Evolutionary conservation across 1,140 invertebrate genomes (phyloP).

Genomic region (Asobara japonica): DNA sequence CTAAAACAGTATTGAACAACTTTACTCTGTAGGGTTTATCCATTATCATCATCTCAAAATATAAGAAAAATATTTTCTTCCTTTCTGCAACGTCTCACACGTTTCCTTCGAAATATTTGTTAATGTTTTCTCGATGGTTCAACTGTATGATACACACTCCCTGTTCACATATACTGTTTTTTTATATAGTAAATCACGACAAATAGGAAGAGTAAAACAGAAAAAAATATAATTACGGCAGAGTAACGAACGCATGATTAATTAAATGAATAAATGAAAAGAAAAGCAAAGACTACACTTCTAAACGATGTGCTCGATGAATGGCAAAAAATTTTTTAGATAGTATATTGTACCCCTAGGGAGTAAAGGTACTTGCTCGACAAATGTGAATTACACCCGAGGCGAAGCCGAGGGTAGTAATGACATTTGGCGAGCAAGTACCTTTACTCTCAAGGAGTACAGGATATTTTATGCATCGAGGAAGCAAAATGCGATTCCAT

Average conservation of each 20-base stretch:
- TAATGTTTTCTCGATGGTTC: constrained; percentile 8
- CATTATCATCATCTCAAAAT: background rate
- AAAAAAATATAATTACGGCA: background rate
- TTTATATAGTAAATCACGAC: background rate
- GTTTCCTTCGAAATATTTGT: background rate
- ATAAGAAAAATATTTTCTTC: constrained; percentile 6
- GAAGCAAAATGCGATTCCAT: too few relatives aligned
- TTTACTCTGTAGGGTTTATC: background rate
- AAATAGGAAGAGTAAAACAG: background rate
- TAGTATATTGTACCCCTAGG: too few relatives aligned
- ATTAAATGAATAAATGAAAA: background rate
- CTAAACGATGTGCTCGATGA: background rate
- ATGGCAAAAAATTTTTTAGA: background rate
- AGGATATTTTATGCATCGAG: too few relatives aligned
- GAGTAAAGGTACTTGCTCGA: too few relatives aligned
- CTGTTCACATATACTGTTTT: background rate
- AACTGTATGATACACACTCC: background rate
- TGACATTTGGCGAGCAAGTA: too few relatives aligned
- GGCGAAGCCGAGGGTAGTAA: too few relatives aligned
- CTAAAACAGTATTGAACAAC: constrained; percentile 6
- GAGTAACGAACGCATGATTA: constrained; percentile 5
- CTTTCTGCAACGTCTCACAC: background rate
- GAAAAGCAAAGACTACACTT: background rate
- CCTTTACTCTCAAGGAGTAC: too few relatives aligned
- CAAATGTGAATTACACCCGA: too few relatives aligned